phyloP scores from a whole-genome alignment of 2,888 invertebrate genomes.

The Thyatira batis region DNA sequence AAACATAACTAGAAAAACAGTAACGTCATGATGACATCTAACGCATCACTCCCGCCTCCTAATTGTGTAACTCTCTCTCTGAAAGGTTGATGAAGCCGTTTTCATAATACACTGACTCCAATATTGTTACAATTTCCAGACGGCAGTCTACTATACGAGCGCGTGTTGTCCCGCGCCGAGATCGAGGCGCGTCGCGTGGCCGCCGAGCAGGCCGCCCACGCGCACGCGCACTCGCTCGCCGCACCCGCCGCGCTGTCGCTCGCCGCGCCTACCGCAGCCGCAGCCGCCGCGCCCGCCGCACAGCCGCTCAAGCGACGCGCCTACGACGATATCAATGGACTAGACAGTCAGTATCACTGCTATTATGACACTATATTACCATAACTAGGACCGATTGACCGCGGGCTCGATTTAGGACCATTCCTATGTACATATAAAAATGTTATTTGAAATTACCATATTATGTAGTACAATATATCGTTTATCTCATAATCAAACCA shows the following conservation, averaged over 20 bases:
- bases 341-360: slow-evolving; percentile 87
- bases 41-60: too few relatives aligned
- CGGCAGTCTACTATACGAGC: slow-evolving; percentile 93
- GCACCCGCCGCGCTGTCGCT: slow-evolving; percentile 74
- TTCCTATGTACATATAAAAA: too few relatives aligned
- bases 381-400: too few relatives aligned
- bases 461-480: too few relatives aligned
- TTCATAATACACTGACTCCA: too few relatives aligned
- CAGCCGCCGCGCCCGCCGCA: slow-evolving; percentile 19
- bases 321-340: slow-evolving; percentile 94
- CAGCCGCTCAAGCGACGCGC: slow-evolving; percentile 89
- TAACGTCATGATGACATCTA: too few relatives aligned
- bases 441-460: too few relatives aligned
- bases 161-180: slow-evolving; percentile 90
- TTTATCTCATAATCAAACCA: too few relatives aligned
- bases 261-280: slow-evolving; percentile 57
- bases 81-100: too few relatives aligned
- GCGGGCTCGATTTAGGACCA: too few relatives aligned
- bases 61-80: too few relatives aligned
- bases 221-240: slow-evolving; percentile 77
- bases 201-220: slow-evolving; percentile 35
- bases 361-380: neutral
- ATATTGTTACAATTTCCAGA: slow-evolving; percentile 75
- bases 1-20: too few relatives aligned
- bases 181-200: slow-evolving; percentile 83